phyloP scores from a whole-genome alignment of 2,797 vertebrate genomes.

The Sebastolobus altivelis region DNA sequence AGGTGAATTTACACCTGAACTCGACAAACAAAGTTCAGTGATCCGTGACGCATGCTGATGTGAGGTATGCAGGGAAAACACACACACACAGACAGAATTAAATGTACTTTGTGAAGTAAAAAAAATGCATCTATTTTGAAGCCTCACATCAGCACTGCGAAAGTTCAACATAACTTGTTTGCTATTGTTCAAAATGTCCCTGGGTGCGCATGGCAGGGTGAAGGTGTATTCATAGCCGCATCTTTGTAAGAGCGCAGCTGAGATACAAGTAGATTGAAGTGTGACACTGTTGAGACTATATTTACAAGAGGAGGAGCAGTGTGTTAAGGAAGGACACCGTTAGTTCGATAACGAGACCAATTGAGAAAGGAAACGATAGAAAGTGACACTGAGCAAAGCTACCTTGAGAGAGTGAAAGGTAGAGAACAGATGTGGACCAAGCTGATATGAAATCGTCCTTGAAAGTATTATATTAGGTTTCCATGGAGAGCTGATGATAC shows the following conservation, averaged over 20 bases:
- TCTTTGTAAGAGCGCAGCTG: neutral
- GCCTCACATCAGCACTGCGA: neutral
- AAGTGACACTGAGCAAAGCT: neutral
- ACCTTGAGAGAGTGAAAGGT: neutral
- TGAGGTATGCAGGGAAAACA: conserved; percentile 9
- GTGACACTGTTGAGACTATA: neutral
- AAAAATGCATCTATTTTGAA: neutral
- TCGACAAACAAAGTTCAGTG: conserved; percentile 20
- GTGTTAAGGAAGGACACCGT: conserved; percentile 7
- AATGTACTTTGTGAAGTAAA: neutral
- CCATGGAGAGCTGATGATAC: neutral
- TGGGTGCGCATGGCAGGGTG: neutral
- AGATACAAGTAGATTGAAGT: neutral
- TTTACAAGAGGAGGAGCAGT: conserved; percentile 4
- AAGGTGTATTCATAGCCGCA: neutral
- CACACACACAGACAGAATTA: neutral
- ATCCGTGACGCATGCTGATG: conserved; percentile 17
- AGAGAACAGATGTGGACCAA: neutral
- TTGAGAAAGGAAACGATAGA: conserved; percentile 2
- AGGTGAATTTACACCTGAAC: conserved; percentile 8
- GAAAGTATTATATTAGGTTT: conserved; percentile 17
- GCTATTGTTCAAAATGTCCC: conserved; percentile 14
- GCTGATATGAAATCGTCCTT: neutral
- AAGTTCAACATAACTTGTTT: neutral
- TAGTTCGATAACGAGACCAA: neutral